Conservation (phyloP, 2,797 vertebrate species). For the Cacajao melanocephalus region DNA sequence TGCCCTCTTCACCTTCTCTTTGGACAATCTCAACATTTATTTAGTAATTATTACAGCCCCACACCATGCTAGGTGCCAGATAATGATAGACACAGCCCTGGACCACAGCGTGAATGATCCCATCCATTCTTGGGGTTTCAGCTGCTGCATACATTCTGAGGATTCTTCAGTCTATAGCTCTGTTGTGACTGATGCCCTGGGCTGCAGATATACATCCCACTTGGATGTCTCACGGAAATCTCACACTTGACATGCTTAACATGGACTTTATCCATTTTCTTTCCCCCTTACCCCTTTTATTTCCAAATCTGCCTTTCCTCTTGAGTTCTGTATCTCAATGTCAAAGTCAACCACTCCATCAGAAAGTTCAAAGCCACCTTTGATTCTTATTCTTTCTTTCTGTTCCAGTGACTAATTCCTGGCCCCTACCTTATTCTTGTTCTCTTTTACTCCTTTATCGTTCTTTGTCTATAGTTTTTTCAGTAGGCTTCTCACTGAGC, state of each 20-base stretch:
- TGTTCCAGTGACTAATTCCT: not conserved
- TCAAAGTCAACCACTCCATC: not conserved
- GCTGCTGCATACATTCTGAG: not conserved
- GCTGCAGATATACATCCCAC: no score
- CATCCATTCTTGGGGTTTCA: not conserved
- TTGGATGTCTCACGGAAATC: not conserved
- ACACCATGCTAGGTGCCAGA: not conserved
- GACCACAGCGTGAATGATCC: not conserved
- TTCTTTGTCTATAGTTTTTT: not conserved
- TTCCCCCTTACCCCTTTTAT: not conserved
- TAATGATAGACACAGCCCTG: not conserved
- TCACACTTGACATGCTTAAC: not conserved
- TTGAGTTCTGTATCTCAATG: not conserved
- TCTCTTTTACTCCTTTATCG: not conserved
- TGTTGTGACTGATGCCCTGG: not conserved
- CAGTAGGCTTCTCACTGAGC: not conserved
- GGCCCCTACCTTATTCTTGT: not conserved
- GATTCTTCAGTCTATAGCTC: not conserved
- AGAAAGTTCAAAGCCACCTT: not conserved
- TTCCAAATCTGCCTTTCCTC: not conserved
- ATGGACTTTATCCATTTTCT: not conserved
- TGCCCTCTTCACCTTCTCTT: not conserved
- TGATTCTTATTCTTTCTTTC: not conserved
- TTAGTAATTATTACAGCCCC: not conserved
- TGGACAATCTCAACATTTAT: not conserved